Base-by-base conservation (phyloP, 2,113 vertebrate species). In the Lophochroa leadbeateri region DNA sequence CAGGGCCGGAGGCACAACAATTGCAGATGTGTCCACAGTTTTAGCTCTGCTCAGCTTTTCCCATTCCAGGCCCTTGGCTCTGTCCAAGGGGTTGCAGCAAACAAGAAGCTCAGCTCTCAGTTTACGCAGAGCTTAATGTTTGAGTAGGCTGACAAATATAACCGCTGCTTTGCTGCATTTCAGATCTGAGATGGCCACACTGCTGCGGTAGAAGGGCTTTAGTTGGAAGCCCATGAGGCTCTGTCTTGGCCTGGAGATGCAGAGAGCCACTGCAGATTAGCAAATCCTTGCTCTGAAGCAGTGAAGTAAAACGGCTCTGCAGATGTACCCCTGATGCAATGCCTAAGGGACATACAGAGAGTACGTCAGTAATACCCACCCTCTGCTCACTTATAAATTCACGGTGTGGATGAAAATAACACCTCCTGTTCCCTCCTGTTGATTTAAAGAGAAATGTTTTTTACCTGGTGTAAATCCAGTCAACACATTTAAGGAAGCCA, bases 101-200 rank as follows among this genome's bases (percentile, higher is more conserved):
- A 43, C 0, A 0, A 15, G 25, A 24, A 52, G 58, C 44, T 69
- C 33, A 67, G 81, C 41, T 77, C 67, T 25, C 1, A 0, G 33
- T 44, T 78, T 47, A 89, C 61, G 14, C 44, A 60, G 37, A 37
- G 5, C n/a, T 49, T 5, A 6, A 9, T 13, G 18, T 27, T 49
- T 0, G 0, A 27, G 80, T 6, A 27, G 65, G 71, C 27, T 86
- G 53, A 8, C 52, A 57, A 53, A 58, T 4, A 41, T 4, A 44
- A 28, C 2, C 0, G 0, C 4, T 49, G 69, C n/a, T 71, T 10
- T 44, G 60, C 49, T 55, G 35, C 47, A 4, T 41, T 25, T 61
- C 39, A 29, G 88, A 84, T 64, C 39, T 47, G 76, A 39, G 15
- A 7, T 58, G 33, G 27, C 64, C 19, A 3, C 2, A 60, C 44